These are phyloP conservation scores for Salarias fasciatus DNA, from an alignment of 2,797 vertebrate genomes.

Conservation along the genomic window DNA sequence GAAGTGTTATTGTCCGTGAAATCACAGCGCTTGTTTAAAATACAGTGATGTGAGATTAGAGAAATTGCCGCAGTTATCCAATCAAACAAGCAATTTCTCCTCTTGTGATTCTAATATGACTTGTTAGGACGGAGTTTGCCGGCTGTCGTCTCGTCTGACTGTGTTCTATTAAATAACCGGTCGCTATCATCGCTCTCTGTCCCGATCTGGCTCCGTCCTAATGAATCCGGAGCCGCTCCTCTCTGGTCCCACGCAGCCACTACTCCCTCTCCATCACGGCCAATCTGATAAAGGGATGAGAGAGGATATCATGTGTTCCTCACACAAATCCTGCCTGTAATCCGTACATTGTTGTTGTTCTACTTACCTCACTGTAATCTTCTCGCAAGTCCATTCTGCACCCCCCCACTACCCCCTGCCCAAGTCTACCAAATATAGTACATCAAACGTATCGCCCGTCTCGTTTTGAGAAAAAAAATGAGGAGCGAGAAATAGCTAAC, in stretches of 20 bases:
- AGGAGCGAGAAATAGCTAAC: constrained; percentile 17
- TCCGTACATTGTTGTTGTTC: constrained; percentile 81
- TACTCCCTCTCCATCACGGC: constrained; percentile 63
- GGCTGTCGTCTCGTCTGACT: constrained; percentile 32
- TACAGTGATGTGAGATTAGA: constrained; percentile 25
- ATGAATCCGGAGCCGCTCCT: constrained; percentile 68
- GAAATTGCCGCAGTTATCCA: constrained; percentile 39
- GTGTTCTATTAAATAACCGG: constrained; percentile 48
- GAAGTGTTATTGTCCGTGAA: constrained; percentile 12
- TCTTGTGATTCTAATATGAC: constrained; percentile 25
- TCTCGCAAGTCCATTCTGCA: constrained; percentile 65
- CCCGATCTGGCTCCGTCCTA: constrained; percentile 60
- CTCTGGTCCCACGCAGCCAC: constrained; percentile 50
- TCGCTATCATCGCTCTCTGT: constrained; percentile 47
- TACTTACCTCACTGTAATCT: constrained; percentile 77
- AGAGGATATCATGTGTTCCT: constrained; percentile 81
- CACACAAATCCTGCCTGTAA: constrained; percentile 84
- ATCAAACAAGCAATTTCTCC: constrained; percentile 25
- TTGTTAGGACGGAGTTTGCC: constrained; percentile 29
- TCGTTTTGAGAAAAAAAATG: constrained; percentile 40
- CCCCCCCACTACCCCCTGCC: constrained; percentile 2
- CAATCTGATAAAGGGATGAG: constrained; percentile 84
- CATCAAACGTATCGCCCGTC: constrained; percentile 42
- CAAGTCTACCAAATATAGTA: constrained; percentile 50
- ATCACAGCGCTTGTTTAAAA: constrained; percentile 27